A percentile compares a stretch with the other conserved stretches of the same genome.
These are phyloP conservation scores for Acrocephalus kingi DNA, from an alignment of 2,113 vertebrate genomes.

Conservation along the genomic window DNA sequence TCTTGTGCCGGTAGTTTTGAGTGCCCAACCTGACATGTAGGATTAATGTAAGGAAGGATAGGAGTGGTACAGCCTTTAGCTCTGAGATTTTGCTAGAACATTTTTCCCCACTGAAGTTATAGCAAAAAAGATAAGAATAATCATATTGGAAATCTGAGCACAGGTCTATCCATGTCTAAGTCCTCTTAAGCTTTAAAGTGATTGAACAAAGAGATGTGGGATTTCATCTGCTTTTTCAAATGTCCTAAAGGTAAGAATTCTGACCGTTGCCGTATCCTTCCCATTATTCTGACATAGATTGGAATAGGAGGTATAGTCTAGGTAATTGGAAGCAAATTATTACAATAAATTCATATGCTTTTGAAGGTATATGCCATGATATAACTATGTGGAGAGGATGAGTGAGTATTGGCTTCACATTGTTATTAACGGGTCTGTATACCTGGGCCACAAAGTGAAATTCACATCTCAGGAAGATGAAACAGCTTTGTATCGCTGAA, in stretches of 20 bases:
- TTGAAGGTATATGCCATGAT: not conserved
- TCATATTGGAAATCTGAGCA: not conserved
- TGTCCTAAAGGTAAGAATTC: not conserved
- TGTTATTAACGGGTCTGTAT: not conserved
- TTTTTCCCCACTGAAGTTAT: not conserved
- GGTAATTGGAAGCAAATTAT: not conserved
- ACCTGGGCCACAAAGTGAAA: not conserved
- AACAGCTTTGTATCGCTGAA: not conserved
- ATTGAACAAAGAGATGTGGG: not conserved
- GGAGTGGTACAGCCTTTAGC: not conserved
- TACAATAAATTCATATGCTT: not conserved
- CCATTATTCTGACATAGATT: not conserved
- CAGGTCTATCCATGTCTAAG: not conserved
- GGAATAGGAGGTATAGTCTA: not conserved
- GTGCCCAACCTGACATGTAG: not conserved
- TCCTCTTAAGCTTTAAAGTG: not conserved
- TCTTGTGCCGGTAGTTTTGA: not conserved
- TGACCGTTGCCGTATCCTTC: not conserved
- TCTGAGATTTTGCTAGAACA: not conserved
- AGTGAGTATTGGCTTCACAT: not conserved
- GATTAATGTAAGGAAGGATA: not conserved
- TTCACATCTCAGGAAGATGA: not conserved
- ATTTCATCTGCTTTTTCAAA: not conserved
- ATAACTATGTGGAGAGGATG: not conserved
- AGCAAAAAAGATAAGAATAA: not conserved